Base-by-base conservation (phyloP, 2,113 vertebrate genomes). In the Triplophysa rosa region DNA sequence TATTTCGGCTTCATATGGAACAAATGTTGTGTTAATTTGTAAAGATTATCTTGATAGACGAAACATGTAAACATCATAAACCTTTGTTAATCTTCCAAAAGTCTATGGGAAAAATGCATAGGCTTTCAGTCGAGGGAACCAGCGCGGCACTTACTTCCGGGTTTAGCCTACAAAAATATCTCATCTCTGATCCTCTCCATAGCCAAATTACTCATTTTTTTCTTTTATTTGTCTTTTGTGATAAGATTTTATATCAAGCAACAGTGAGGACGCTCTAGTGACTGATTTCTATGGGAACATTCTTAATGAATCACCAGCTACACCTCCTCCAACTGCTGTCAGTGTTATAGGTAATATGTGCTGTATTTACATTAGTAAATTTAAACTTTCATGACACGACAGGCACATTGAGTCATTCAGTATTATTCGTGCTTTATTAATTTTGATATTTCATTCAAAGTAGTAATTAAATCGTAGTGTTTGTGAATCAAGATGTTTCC, bases 171-270 rank as follows among this genome's bases (percentile, higher is more conserved):
- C 33, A 8, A 37, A 37, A 37, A 37, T 37, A 37, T 6, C 0
- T 37, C 33, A 37, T 7, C 33, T 37, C 33, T 37, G 33, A 37
- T 37, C 33, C 33, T 0, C 33, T 37, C 6, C 33, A 33, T 4
- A 4, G 9, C 42, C 42, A 45, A 11, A 45, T 45, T 45, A 11
- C 33, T 33, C 4, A 33, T 33, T 12, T 62, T 52, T 19, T 8
- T 67, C 61, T 52, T 19, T 8, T 67, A 52, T 52, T 40, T 70
- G 59, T 66, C 59, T 67, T 37, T 19, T 8, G 23, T 74, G 4
- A 49, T 70, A 64, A 93, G 93, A 93, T 78, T 91, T 91, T 17
- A 84, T 93, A 70, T 47, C 67, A 2, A 80, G 69, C 81, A 74
- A 80, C 66, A 83, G 58, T 72, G 85, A 91, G 71, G 62, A 71